Evolutionary conservation across 2,113 vertebrate species (phyloP).

Genomic region (Tapirus terrestris): DNA sequence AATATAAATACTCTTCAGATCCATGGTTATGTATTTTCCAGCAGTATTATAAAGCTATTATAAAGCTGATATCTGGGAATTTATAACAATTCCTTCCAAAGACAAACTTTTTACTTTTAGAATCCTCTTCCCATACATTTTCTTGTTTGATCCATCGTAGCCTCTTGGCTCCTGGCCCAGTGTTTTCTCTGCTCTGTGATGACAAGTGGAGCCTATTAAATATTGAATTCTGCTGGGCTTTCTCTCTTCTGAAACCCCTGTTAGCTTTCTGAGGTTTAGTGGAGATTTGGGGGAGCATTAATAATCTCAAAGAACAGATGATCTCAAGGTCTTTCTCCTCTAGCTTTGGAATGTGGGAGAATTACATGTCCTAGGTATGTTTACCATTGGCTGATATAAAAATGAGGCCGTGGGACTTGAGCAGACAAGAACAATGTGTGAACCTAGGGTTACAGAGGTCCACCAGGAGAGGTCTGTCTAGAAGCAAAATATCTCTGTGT

Average conservation of each 20-base stretch:
- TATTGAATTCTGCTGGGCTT: not conserved
- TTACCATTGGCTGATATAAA: not conserved
- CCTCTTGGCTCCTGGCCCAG: not conserved
- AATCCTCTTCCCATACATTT: conserved; percentile 38
- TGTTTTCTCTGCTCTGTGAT: not conserved
- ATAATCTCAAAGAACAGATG: not conserved
- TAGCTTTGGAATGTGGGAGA: not conserved
- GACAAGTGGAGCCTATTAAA: not conserved
- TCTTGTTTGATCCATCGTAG: not conserved
- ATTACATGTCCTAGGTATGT: not conserved
- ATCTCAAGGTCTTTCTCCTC: not conserved
- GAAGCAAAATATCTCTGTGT: not conserved
- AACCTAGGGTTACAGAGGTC: not conserved
- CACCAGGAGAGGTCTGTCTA: not conserved
- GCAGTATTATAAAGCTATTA: not conserved
- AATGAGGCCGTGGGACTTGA: not conserved
- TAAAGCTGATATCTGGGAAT: not conserved
- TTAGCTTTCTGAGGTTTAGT: not conserved
- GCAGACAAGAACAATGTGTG: not conserved
- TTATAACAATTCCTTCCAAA: conserved; percentile 1
- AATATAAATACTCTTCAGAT: conserved; percentile 47
- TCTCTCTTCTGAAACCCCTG: not conserved
- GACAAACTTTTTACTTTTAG: conserved; percentile 14
- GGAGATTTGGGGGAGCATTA: not conserved
- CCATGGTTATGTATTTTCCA: not conserved